These are phyloP conservation scores for Araneus ventricosus DNA, from an alignment of 1,140 invertebrate genomes.

Conservation along the genomic window DNA sequence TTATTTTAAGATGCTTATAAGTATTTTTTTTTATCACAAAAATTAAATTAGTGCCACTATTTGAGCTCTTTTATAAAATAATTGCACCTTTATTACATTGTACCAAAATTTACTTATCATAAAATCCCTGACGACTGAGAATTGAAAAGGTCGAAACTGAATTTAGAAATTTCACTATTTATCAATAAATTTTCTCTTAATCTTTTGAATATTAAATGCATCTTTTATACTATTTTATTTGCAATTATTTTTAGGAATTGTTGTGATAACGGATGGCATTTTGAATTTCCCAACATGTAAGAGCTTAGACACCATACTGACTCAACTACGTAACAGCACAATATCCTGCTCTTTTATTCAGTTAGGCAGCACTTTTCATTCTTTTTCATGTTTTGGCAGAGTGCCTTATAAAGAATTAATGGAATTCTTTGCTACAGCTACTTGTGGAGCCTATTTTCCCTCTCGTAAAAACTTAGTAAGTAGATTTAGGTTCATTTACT, in stretches of 20 bases:
- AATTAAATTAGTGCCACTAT: no score
- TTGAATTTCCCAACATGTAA: constrained; percentile 88
- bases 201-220: background rate
- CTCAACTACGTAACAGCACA: constrained; percentile 87
- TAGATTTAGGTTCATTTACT: background rate
- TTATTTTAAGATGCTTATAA: no score
- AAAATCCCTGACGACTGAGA: no score
- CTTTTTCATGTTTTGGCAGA: constrained; percentile 85
- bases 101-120: no score
- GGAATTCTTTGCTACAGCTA: constrained; percentile 89
- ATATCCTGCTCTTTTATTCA: constrained; percentile 90
- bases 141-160: no score
- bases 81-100: no score
- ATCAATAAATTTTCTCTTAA: no score
- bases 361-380: constrained; percentile 86
- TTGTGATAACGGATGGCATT: constrained; percentile 90
- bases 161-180: no score
- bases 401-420: constrained; percentile 88
- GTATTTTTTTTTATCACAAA: no score
- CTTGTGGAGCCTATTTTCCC: constrained; percentile 87
- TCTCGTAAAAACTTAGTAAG: constrained; percentile 65
- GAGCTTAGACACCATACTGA: constrained; percentile 87
- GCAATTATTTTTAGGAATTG: constrained; percentile 84
- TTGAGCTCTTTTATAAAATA: no score
- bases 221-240: background rate